These are phyloP conservation scores for Matsumurasca onukii DNA, from an alignment of 1,140 invertebrate species.

Conservation along the genomic window DNA sequence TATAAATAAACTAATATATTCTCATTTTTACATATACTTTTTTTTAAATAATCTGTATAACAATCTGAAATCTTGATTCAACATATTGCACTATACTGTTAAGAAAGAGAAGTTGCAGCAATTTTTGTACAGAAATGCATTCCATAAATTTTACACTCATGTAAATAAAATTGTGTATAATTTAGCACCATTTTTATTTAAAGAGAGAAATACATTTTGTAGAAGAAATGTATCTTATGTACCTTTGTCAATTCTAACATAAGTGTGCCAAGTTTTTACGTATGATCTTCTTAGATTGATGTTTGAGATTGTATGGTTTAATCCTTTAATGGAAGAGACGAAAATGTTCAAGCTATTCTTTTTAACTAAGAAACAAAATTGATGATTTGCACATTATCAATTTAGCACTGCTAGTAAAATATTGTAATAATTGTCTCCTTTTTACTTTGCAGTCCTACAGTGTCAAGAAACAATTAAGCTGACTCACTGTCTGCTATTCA, in stretches of 20 bases:
- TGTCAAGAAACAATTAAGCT: no score
- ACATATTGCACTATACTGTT: slow-evolving; percentile 16
- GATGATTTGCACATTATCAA: no score
- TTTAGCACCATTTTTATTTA: slow-evolving; percentile 24
- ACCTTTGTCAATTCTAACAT: background rate
- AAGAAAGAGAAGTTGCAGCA: background rate
- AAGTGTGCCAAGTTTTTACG: slow-evolving; percentile 15
- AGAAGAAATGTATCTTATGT: slow-evolving; percentile 14
- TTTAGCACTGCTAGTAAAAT: no score
- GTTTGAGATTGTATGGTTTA: background rate
- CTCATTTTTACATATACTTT: slow-evolving; percentile 24
- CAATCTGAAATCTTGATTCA: background rate
- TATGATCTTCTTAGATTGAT: background rate
- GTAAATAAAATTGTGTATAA: slow-evolving; percentile 12
- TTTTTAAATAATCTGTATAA: slow-evolving; percentile 14
- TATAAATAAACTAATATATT: slow-evolving; percentile 24
- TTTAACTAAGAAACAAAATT: no score
- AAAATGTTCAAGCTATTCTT: background rate
- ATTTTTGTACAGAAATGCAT: background rate
- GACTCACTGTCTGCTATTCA: no score
- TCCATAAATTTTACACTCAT: slow-evolving; percentile 1
- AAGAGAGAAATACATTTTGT: slow-evolving; percentile 18
- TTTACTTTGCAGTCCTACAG: no score
- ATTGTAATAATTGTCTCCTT: no score
- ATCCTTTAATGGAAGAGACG: background rate